These are phyloP conservation scores for Pseudomyrmex sp. DNA, from an alignment of 1,140 invertebrate genomes.

Conservation along the genomic window DNA sequence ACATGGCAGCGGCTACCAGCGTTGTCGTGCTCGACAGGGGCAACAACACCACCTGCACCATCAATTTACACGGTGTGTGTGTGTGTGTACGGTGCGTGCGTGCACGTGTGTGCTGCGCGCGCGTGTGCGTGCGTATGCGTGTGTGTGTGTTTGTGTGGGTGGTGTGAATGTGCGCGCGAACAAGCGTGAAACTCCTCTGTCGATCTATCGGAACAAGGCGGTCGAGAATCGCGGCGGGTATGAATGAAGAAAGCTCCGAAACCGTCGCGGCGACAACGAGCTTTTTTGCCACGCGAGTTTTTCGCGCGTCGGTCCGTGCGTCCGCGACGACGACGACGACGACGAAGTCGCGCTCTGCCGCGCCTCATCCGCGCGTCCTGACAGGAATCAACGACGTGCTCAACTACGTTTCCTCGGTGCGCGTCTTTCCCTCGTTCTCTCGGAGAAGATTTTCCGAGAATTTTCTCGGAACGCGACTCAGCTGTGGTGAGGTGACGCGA, in stretches of 20 bases:
- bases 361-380: background rate
- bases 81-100: slow-evolving; percentile 32
- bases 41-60: slow-evolving; percentile 97
- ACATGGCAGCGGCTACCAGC: slow-evolving; percentile 95
- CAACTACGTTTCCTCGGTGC: too few species aligned
- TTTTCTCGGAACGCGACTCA: too few species aligned
- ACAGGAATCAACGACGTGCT: too few species aligned
- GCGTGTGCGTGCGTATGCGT: slow-evolving; percentile 7
- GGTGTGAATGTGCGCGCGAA: background rate
- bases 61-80: slow-evolving; percentile 95
- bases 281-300: background rate
- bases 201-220: background rate
- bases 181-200: slow-evolving; percentile 1
- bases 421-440: background rate
- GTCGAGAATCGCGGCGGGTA: background rate
- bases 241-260: background rate
- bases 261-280: background rate
- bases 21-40: slow-evolving; percentile 96
- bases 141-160: slow-evolving; percentile 17
- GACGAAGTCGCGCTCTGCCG: background rate
- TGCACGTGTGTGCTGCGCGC: background rate
- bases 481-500: too few species aligned
- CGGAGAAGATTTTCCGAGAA: background rate
- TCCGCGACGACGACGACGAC: background rate
- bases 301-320: slow-evolving; percentile 1